Evolutionary conservation across 53 echinoderm and acorn worm species (phyloP).

Genomic region (Arbacia lixula): DNA sequence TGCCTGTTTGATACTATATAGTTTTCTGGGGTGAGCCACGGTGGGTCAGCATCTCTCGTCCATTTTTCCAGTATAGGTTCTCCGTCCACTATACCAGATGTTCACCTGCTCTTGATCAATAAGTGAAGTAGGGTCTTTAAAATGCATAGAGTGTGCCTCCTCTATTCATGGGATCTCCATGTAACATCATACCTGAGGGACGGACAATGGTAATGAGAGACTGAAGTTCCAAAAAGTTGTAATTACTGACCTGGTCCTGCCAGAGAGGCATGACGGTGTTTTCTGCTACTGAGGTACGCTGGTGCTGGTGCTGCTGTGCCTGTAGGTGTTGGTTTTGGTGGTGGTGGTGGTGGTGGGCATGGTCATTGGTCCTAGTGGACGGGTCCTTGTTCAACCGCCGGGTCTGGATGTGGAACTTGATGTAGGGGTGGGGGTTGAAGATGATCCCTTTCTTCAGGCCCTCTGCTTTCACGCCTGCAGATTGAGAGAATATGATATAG

Average conservation of each 20-base stretch:
- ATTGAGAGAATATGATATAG: neutral
- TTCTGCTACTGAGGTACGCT: constrained; percentile 86
- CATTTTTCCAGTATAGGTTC: too few species aligned
- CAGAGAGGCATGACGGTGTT: constrained; percentile 97
- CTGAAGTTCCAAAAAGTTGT: too few species aligned
- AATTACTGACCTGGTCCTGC: constrained; percentile 80
- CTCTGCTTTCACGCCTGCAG: constrained; percentile 85
- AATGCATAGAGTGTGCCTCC: too few species aligned
- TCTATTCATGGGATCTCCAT: too few species aligned
- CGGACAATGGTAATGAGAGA: too few species aligned
- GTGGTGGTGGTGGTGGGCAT: constrained; percentile 84
- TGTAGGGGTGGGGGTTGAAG: constrained; percentile 98
- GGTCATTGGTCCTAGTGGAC: constrained; percentile 72
- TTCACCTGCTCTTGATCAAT: too few species aligned
- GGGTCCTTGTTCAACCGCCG: constrained; percentile 51
- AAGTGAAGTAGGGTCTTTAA: too few species aligned
- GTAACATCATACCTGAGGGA: too few species aligned
- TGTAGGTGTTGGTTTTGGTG: constrained; percentile 69
- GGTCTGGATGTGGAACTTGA: constrained; percentile 84
- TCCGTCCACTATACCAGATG: too few species aligned
- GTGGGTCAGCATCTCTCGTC: too few species aligned
- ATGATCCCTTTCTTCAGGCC: constrained; percentile 98
- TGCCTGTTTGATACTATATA: too few species aligned
- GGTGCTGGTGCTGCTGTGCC: constrained; percentile 84
- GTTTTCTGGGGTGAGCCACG: too few species aligned